Percentiles rank a stretch among this genome's conserved stretches.
Conservation (phyloP, 2,888 invertebrate genomes). For the Campopleginae sp. region DNA sequence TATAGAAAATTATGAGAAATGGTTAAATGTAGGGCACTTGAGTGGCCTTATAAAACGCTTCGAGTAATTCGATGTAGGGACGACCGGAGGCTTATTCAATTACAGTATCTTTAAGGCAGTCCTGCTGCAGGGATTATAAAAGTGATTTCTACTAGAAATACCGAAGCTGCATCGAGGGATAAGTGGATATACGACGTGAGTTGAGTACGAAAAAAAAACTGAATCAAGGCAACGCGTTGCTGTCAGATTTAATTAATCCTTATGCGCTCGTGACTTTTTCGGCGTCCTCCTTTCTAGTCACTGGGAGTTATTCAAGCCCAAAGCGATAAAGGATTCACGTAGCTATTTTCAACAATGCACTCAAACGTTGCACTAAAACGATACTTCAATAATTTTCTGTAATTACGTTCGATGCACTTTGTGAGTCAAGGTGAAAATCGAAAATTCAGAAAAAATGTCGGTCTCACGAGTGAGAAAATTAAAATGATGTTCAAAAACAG, state of each 20-base stretch:
- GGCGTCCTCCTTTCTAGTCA: not conserved
- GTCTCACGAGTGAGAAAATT: too few relatives aligned
- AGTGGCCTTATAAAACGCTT: not conserved
- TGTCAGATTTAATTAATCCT: not conserved
- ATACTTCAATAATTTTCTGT: too few relatives aligned
- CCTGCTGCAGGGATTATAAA: not conserved
- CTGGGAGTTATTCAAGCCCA: not conserved
- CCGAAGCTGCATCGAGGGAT: not conserved
- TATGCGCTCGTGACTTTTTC: not conserved
- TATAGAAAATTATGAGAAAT: not conserved
- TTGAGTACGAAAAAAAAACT: not conserved
- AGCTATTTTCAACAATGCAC: too few relatives aligned
- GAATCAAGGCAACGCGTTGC: not conserved
- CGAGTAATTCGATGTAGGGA: not conserved
- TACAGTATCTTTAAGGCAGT: not conserved
- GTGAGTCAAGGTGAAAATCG: too few relatives aligned
- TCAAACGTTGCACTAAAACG: too few relatives aligned
- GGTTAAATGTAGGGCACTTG: not conserved
- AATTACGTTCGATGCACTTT: too few relatives aligned
- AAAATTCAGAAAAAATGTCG: too few relatives aligned
- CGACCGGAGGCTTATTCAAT: not conserved
- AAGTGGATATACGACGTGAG: not conserved
- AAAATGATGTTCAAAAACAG: too few relatives aligned
- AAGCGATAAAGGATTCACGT: not conserved
- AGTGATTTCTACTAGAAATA: not conserved